phyloP scores from a whole-genome alignment of 1,140 invertebrate genomes.

The Pseudomyrmex pallidus region DNA sequence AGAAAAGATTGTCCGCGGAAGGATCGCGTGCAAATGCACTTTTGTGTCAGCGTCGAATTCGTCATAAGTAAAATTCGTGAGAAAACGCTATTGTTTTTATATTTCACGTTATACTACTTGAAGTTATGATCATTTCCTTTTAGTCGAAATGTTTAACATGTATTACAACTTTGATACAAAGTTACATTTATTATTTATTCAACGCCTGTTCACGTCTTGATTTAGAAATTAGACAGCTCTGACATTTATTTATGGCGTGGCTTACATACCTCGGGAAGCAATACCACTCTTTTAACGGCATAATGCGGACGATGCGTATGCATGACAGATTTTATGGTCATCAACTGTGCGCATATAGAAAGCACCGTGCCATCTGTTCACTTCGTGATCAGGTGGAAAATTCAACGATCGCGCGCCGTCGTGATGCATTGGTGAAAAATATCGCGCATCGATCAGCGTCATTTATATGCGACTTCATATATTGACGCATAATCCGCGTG shows the following conservation, averaged over 20 bases:
- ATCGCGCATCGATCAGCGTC: slow-evolving; percentile 34
- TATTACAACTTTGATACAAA: not conserved
- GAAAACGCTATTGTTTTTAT: not conserved
- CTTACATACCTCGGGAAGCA: not conserved
- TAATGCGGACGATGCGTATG: slow-evolving; percentile 57
- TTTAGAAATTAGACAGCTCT: slow-evolving; percentile 10
- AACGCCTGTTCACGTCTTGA: not conserved
- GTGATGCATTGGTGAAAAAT: slow-evolving; percentile 60
- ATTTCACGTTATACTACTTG: not conserved
- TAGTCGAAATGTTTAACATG: not conserved
- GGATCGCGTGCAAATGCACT: slow-evolving; percentile 71
- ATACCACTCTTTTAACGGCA: slow-evolving; percentile 26
- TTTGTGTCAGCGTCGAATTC: slow-evolving; percentile 2
- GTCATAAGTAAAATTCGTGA: slow-evolving; percentile 2
- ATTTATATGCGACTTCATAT: slow-evolving; percentile 10
- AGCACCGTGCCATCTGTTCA: slow-evolving; percentile 67
- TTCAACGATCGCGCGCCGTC: slow-evolving; percentile 47
- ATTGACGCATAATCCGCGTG: not conserved
- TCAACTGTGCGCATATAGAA: slow-evolving; percentile 62
- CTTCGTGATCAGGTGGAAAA: slow-evolving; percentile 71
- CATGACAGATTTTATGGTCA: slow-evolving; percentile 68
- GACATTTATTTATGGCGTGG: slow-evolving; percentile 46
- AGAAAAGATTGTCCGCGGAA: slow-evolving; percentile 71
- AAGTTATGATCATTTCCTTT: not conserved
- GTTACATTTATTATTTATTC: not conserved